Evolutionary conservation across 2,113 vertebrate genomes (phyloP), one percentile per base, ranked within the genome.

Genomic region (Illadopsis cleaveri): DNA sequence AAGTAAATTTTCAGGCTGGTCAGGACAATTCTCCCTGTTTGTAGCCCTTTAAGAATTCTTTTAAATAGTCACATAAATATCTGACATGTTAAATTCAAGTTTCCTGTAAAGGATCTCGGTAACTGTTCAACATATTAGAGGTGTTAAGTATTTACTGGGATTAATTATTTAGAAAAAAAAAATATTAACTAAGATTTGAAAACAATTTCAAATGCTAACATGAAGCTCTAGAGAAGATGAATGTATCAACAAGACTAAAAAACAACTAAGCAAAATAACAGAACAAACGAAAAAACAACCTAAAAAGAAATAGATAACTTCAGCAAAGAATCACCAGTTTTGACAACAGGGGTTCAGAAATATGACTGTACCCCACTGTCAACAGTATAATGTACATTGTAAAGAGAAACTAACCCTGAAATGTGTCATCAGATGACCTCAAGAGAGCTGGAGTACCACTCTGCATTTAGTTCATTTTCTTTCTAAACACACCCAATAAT

Each of bases 401-500:
- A 62, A 87, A 82, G 65, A 58, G 62, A 89, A 13, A 24, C 33
- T 69, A 82, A 94, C 8, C 38, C 69, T 57, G 22, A 86, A 92
- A 64, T 16, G 10, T 72, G 65, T 78, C 75, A 94, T 80, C 50
- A 80, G 66, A 88, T 0, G 1, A 90, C 45, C 77, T 91, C 61
- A 44, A 40, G 61, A 97, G 82, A 94, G 75, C 84, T 97, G 91
- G 48, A 84, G 84, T 72, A 93, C 78, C 89, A 90, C 76, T 84
- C 72, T 77, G 77, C 81, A 92, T 86, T 78, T 81, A 66, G 12
- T 53, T 76, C 81, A 88, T 95, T 94, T 95, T 77, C 68, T 62
- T 95, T 78, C 84, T 94, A 96, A 97, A 95, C 96, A 95, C 93
- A 97, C 90, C 95, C 96, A 97, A 57, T 94, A 97, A 98, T 97